Base-by-base conservation (phyloP, 2,888 invertebrate genomes). In the Acronicta alni region DNA sequence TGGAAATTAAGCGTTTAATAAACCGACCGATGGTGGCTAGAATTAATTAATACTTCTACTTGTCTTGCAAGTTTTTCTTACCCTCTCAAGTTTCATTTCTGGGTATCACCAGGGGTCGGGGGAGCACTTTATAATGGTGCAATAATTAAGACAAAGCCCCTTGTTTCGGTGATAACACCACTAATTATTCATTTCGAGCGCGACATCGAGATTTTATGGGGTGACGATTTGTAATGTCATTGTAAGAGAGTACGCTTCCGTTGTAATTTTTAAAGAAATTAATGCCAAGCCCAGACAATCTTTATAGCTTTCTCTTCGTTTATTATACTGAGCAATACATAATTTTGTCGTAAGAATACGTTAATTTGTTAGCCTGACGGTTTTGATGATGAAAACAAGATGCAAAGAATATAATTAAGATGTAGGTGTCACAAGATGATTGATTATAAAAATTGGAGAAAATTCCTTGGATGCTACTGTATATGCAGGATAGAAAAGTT, bases 1-100 rank as follows among this genome's bases (percentile, higher is more conserved):
- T 89, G 89, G 87, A 93, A 94, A 93, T 92, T 89, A 90, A 91
- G 87, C 88, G 87, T 88, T 90, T 93, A 88, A 91, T 90, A 90
- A 90, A 89, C 89, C 87, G 80, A 74, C 78, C 85, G 82, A 86
- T 87, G 89, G 84, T 84, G 83, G 84, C 83, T 82, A 75, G 86
- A 89, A 91, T 91, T 93, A 93, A 94, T 94, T 93, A 93, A 92
- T 91, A 88, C 87, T 87, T 84, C 80, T 59, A 81, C 89, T 88
- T 89, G 88, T 88, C 84, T 89, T 85, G 83, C 86, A 85, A 86
- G 83, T 87, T 89, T 88, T 87, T 87, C 85, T 82, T 86, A 73
- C 89, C 89, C 87, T 85, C 82, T 84, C 81, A 77, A 83, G 79
- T 83, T 86, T 88, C 83, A 89, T 87, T 86, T 83, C 79, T 64